Evolutionary conservation across 2,888 invertebrate species (phyloP).

Genomic region (Xestia c-nigrum): DNA sequence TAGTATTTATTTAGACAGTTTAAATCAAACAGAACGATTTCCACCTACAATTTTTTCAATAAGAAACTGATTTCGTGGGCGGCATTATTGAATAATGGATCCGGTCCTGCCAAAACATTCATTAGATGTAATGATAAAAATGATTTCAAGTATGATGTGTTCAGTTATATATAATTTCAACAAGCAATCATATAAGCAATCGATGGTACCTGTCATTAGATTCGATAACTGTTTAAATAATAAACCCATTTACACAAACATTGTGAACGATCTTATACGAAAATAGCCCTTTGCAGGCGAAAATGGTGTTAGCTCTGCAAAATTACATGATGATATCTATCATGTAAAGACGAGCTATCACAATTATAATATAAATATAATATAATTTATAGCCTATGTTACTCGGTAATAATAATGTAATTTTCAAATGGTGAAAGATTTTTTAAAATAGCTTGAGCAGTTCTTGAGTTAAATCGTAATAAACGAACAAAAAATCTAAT

Average conservation of each 20-base stretch:
- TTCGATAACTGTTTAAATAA: not conserved
- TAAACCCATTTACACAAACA: not conserved
- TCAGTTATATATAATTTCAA: not conserved
- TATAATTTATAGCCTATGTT: too few species aligned
- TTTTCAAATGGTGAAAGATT: too few species aligned
- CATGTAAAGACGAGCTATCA: too few species aligned
- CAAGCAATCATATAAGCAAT: not conserved
- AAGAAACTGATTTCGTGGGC: not conserved
- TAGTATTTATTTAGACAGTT: conserved; percentile 21
- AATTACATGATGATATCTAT: too few species aligned
- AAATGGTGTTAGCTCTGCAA: too few species aligned
- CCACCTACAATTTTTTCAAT: not conserved
- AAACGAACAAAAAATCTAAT: too few species aligned
- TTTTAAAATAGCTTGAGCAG: too few species aligned
- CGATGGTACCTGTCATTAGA: not conserved
- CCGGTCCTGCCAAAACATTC: not conserved
- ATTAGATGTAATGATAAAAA: not conserved
- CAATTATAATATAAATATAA: too few species aligned
- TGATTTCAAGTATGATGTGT: not conserved
- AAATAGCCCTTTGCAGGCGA: too few species aligned
- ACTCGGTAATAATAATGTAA: too few species aligned
- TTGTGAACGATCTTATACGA: not conserved
- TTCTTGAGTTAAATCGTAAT: too few species aligned
- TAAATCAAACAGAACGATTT: not conserved
- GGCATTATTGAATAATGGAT: not conserved